phyloP scores from a whole-genome alignment of 2,797 vertebrate species.

The Pseudochirops corinnae region DNA sequence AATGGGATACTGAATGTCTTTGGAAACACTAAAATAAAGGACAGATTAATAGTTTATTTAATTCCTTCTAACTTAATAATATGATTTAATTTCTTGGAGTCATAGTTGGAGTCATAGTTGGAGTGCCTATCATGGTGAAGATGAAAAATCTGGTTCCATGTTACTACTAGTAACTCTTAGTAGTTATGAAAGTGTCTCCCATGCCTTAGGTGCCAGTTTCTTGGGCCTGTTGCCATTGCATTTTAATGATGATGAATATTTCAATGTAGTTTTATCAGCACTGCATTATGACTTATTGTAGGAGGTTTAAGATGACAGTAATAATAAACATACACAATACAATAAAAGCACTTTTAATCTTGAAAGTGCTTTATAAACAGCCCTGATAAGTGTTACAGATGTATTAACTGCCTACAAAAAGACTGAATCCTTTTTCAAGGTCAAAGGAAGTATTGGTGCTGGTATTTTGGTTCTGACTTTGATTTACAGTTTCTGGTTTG shows the following conservation, averaged over 20 bases:
- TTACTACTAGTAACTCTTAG: not conserved
- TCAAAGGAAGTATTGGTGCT: conserved; percentile 10
- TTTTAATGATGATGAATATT: conserved; percentile 64
- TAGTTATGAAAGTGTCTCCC: not conserved
- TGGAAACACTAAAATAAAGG: not conserved
- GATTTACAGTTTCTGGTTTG: not conserved
- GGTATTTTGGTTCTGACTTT: not conserved
- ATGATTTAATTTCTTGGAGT: not conserved
- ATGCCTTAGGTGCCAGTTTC: conserved; percentile 7
- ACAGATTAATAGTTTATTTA: not conserved
- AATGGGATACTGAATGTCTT: not conserved
- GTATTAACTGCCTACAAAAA: conserved; percentile 39
- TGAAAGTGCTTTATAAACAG: conserved; percentile 72
- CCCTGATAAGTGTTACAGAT: conserved; percentile 63
- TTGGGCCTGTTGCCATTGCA: conserved; percentile 64
- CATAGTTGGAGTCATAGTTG: no score
- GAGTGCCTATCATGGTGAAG: not conserved
- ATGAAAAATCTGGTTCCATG: not conserved
- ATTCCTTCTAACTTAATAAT: not conserved
- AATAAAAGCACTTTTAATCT: conserved; percentile 74
- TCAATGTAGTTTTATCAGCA: conserved; percentile 58
- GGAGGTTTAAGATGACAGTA: conserved; percentile 64
- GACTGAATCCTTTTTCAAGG: conserved; percentile 68
- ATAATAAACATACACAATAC: conserved; percentile 64
- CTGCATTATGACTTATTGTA: conserved; percentile 66